Evolutionary conservation across 2,888 invertebrate species (phyloP).

Genomic region (Lordiphosa fenestrarum): DNA sequence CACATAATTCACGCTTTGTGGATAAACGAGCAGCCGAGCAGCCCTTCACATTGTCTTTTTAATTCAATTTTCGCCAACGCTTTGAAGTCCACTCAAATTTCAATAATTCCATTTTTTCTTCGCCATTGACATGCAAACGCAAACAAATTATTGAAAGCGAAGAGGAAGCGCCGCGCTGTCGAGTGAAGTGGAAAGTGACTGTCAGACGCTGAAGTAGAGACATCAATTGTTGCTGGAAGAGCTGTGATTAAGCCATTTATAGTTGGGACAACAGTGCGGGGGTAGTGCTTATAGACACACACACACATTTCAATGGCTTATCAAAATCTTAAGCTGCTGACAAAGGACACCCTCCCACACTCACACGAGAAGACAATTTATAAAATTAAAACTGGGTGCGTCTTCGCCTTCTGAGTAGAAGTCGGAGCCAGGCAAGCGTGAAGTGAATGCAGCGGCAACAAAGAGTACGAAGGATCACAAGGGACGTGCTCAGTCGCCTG

Average conservation of each 20-base stretch:
- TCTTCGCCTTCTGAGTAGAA: slow-evolving; percentile 12
- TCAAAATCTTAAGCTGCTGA: slow-evolving; percentile 69
- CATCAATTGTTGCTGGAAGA: slow-evolving; percentile 49
- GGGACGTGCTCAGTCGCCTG: slow-evolving; percentile 29
- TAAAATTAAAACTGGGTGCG: slow-evolving; percentile 45
- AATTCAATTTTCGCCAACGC: slow-evolving; percentile 69
- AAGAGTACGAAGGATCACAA: slow-evolving; percentile 12
- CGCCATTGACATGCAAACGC: slow-evolving; percentile 56
- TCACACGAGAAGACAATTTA: slow-evolving; percentile 40
- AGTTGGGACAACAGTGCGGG: slow-evolving; percentile 43
- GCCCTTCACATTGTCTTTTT: slow-evolving; percentile 60
- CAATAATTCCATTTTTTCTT: slow-evolving; percentile 55
- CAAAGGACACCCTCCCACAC: slow-evolving; percentile 31
- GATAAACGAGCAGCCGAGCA: slow-evolving; percentile 21
- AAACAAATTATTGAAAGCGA: slow-evolving; percentile 47
- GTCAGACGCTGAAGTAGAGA: slow-evolving; percentile 12
- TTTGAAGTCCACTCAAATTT: slow-evolving; percentile 75
- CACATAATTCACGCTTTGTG: slow-evolving; percentile 71
- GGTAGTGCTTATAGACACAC: slow-evolving; percentile 66
- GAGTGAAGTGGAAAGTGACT: slow-evolving; percentile 10
- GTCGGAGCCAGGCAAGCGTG: slow-evolving; percentile 32
- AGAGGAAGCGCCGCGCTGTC: slow-evolving; percentile 5
- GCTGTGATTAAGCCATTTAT: slow-evolving; percentile 57
- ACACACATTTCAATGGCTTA: slow-evolving; percentile 67
- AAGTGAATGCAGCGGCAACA: slow-evolving; percentile 33